phyloP scores from a whole-genome alignment of 1,140 invertebrate species.

The Drosophila truncata region DNA sequence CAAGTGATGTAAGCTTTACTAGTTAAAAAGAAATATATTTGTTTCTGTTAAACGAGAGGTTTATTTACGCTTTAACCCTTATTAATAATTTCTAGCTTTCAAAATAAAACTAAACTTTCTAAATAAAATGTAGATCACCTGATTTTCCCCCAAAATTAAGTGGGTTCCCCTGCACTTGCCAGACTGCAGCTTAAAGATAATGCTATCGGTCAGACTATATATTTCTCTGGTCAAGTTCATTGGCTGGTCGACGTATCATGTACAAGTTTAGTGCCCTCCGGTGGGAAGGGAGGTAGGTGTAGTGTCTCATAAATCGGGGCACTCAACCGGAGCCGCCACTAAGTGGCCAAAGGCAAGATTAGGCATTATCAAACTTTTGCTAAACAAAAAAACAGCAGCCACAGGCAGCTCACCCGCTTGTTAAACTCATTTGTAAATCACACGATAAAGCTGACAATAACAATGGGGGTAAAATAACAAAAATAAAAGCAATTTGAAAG shows the following conservation, averaged over 20 bases:
- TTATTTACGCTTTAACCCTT: not conserved
- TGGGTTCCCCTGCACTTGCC: not conserved
- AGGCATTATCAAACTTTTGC: conserved; percentile 40
- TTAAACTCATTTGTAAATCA: conserved; percentile 54
- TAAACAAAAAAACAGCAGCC: conserved; percentile 16
- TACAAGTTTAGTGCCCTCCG: conserved; percentile 5
- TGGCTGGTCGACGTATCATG: conserved; percentile 2
- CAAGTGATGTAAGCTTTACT: not conserved
- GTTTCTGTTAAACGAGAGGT: too few relatives aligned
- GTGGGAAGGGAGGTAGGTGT: too few relatives aligned
- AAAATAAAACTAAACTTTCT: not conserved
- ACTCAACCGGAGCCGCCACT: conserved; percentile 24
- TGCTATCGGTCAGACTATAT: conserved; percentile 16
- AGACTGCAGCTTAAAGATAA: conserved; percentile 14
- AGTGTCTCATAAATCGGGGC: conserved; percentile 24
- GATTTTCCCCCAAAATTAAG: not conserved
- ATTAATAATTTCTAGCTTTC: not conserved
- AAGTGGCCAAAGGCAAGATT: conserved; percentile 25
- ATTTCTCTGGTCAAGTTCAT: conserved; percentile 24
- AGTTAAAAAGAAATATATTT: too few relatives aligned
- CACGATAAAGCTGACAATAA: conserved; percentile 39
- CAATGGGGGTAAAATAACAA: conserved; percentile 9
- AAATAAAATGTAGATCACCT: conserved; percentile 10
- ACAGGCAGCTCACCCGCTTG: conserved; percentile 1
- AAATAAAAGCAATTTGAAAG: conserved; percentile 37